A percentile compares a stretch with the other conserved stretches of the same genome.
phyloP scores from a whole-genome alignment of 2,888 invertebrate species.

The Abscondita cerata region DNA sequence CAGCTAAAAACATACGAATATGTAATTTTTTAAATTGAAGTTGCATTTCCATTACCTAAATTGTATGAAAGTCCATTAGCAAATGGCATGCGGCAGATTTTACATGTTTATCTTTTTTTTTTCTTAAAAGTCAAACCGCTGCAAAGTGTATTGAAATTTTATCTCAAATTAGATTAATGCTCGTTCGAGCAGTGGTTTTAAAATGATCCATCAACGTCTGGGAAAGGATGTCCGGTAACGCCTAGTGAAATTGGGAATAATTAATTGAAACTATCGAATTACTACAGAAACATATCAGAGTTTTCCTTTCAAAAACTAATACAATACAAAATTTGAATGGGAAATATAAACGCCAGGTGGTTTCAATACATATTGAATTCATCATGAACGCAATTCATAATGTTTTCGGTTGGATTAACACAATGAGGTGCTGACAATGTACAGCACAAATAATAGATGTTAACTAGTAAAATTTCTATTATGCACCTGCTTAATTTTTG shows the following conservation, averaged over 20 bases:
- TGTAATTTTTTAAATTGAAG: no score
- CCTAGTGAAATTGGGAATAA: constrained; percentile 17
- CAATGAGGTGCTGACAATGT: constrained; percentile 16
- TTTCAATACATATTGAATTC: constrained; percentile 15
- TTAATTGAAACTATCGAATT: constrained; percentile 19
- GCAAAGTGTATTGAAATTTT: constrained; percentile 3
- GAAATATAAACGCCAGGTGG: constrained; percentile 21
- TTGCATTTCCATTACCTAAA: no score
- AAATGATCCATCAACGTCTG: constrained; percentile 27
- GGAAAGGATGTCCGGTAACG: constrained; percentile 24
- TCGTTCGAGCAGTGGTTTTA: neutral
- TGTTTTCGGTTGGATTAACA: constrained; percentile 23
- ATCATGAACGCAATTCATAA: constrained; percentile 18
- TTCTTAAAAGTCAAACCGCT: neutral
- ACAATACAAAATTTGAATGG: constrained; percentile 10
- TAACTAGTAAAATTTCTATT: constrained; percentile 10
- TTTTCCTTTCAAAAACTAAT: constrained; percentile 6
- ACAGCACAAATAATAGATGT: constrained; percentile 4
- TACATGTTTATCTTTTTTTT: neutral
- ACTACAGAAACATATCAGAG: constrained; percentile 4
- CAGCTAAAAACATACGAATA: no score
- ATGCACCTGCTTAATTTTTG: constrained; percentile 10
- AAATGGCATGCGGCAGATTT: constrained; percentile 14
- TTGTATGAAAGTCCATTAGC: constrained; percentile 11
- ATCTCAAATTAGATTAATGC: constrained; percentile 1